Percentiles rank a stretch among this genome's conserved stretches.
Evolutionary conservation across 2,797 vertebrate genomes (phyloP).

Genomic region (Rhyacichthys aspro): DNA sequence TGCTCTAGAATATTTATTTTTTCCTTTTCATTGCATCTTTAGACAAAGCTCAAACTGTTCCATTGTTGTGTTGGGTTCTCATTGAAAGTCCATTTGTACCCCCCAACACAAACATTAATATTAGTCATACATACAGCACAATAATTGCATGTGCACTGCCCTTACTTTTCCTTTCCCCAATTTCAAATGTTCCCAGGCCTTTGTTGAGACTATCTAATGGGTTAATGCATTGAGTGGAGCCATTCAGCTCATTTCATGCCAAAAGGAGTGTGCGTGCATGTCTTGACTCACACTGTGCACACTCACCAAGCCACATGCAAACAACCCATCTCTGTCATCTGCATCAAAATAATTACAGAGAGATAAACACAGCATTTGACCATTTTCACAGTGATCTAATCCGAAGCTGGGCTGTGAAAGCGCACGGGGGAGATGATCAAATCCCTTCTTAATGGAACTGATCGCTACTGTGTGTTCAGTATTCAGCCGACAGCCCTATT

Average conservation of each 20-base stretch:
- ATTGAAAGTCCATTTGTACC: constrained; percentile 86
- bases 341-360: constrained; percentile 79
- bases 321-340: constrained; percentile 75
- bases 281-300: constrained; percentile 52
- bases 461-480: constrained; percentile 67
- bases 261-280: constrained; percentile 20
- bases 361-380: constrained; percentile 78
- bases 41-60: constrained; percentile 40
- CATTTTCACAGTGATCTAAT: constrained; percentile 77
- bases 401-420: constrained; percentile 63
- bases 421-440: constrained; percentile 72
- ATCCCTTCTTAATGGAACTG: constrained; percentile 77
- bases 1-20: neutral
- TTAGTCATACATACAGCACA: constrained; percentile 58
- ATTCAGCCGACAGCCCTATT: constrained; percentile 55
- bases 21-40: constrained; percentile 25
- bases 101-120: constrained; percentile 62
- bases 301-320: constrained; percentile 62
- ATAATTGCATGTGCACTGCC: constrained; percentile 60
- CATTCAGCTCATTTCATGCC: constrained; percentile 58
- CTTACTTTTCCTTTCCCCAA: constrained; percentile 36
- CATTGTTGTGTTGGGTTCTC: constrained; percentile 44
- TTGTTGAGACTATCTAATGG: constrained; percentile 77
- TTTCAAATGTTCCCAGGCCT: constrained; percentile 58
- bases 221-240: constrained; percentile 78